These are phyloP conservation scores for Brachyptera risi DNA, from an alignment of 2,888 invertebrate species.

Conservation along the genomic window DNA sequence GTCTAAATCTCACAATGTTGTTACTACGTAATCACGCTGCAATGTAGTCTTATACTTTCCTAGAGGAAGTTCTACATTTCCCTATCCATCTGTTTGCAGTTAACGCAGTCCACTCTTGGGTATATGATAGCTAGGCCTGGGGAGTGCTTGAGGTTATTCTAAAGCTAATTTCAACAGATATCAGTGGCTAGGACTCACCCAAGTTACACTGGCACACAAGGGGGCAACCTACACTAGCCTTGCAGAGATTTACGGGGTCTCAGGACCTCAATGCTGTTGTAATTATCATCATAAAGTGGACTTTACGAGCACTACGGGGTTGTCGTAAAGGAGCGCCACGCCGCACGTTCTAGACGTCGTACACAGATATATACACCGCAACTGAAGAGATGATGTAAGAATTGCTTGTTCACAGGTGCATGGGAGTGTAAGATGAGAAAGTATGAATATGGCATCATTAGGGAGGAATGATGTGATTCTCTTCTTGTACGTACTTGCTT, in stretches of 20 bases:
- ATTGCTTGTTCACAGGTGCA: no score
- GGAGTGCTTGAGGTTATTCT: constrained; percentile 22
- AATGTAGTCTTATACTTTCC: constrained; percentile 1
- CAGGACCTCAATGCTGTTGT: constrained; percentile 36
- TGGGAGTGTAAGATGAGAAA: no score
- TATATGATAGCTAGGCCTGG: neutral
- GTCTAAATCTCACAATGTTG: no score
- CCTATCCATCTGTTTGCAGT: constrained; percentile 22
- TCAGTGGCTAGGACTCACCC: constrained; percentile 16
- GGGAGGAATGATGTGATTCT: no score
- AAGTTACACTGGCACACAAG: constrained; percentile 9
- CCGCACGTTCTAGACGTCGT: no score
- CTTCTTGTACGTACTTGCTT: no score
- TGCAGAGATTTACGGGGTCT: constrained; percentile 29
- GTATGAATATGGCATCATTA: no score
- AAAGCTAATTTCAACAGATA: constrained; percentile 19
- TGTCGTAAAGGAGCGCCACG: constrained; percentile 13
- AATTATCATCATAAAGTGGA: constrained; percentile 50
- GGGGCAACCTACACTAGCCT: constrained; percentile 6
- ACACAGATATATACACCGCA: neutral
- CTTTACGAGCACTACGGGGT: constrained; percentile 45
- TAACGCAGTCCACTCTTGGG: constrained; percentile 17
- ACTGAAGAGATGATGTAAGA: neutral
- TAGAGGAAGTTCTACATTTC: constrained; percentile 17
- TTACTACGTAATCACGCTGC: constrained; percentile 3